Conservation (phyloP, 2,113 vertebrate species). For the Diadophis punctatus region DNA sequence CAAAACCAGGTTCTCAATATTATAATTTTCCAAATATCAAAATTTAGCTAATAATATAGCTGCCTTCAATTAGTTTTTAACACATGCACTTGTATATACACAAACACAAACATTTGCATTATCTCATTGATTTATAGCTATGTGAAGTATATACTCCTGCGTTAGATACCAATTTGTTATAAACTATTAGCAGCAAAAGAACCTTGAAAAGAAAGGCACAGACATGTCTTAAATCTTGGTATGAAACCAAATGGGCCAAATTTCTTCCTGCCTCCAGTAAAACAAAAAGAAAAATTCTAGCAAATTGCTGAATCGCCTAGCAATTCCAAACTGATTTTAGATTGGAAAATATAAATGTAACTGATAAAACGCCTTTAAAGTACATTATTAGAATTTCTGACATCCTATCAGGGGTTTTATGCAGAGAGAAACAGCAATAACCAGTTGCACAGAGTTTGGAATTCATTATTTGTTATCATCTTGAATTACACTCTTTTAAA, state of each 20-base stretch:
- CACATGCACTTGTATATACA: neutral
- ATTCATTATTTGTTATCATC: conserved; percentile 44
- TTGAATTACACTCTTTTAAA: conserved; percentile 38
- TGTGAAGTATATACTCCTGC: neutral
- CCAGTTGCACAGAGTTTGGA: conserved; percentile 37
- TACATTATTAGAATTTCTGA: neutral
- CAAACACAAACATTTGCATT: neutral
- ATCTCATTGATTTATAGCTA: neutral
- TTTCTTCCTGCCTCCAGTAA: neutral
- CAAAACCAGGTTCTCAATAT: neutral
- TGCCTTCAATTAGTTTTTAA: neutral
- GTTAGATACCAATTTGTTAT: neutral
- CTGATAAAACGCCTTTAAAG: conserved; percentile 39
- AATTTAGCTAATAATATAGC: neutral
- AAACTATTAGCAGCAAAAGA: neutral
- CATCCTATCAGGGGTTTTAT: too few relatives aligned
- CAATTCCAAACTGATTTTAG: conserved; percentile 45
- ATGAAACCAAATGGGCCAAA: neutral
- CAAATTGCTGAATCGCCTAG: conserved; percentile 47
- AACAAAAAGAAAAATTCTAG: conserved; percentile 19
- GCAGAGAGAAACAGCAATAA: conserved; percentile 24
- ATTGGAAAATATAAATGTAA: conserved; percentile 46
- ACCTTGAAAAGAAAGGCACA: neutral
- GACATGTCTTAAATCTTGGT: neutral
- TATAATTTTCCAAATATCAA: neutral